These are phyloP conservation scores for Mormoops blainvillei DNA, from an alignment of 2,113 vertebrate genomes.

Conservation along the genomic window DNA sequence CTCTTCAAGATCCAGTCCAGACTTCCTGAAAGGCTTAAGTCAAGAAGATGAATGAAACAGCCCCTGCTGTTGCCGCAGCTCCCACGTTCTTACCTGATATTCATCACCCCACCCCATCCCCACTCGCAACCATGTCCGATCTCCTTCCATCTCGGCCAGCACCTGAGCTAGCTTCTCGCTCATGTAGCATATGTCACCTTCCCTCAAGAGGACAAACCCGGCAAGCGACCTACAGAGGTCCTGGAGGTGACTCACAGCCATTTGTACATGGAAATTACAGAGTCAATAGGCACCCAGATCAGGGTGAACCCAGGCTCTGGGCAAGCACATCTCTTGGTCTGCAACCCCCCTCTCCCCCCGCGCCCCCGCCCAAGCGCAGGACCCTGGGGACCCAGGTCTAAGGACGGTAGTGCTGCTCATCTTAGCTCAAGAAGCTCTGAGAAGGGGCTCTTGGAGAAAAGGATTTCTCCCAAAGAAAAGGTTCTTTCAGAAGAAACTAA, in stretches of 20 bases:
- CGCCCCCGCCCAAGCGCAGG: not conserved
- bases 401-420: not conserved
- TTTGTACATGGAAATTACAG: not conserved
- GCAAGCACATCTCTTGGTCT: not conserved
- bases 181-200: not conserved
- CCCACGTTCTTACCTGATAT: too few relatives aligned
- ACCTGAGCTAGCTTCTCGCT: not conserved
- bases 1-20: not conserved
- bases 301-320: rapidly evolving
- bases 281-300: not conserved
- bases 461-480: not conserved
- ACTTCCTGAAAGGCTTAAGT: not conserved
- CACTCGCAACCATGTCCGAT: not conserved
- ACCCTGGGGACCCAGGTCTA: too few relatives aligned
- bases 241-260: not conserved
- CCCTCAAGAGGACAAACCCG: not conserved
- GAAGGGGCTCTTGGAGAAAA: not conserved
- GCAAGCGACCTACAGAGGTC: too few relatives aligned
- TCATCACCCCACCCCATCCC: not conserved
- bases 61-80: not conserved
- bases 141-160: not conserved
- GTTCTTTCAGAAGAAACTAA: not conserved
- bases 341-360: too few relatives aligned
- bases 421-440: not conserved
- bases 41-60: not conserved